Base-by-base conservation (phyloP, 2,797 vertebrate species). In the Acanthurus lineatus region DNA sequence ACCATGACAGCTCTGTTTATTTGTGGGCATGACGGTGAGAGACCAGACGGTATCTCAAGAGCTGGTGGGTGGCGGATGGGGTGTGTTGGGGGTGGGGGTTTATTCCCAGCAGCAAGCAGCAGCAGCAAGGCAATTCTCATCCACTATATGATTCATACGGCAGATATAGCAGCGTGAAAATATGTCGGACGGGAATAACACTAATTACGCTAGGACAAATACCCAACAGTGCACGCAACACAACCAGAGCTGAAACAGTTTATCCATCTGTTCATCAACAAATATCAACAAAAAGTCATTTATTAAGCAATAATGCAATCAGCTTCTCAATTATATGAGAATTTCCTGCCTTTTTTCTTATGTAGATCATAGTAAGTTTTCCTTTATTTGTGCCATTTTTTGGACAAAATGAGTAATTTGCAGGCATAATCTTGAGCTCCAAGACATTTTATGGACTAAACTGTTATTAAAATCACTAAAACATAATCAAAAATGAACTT, bases 1-100 rank as follows among this genome's bases (percentile, higher is more conserved):
- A 20, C 62, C 81, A 58, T 89, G 87, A 89, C 88, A 91, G 87
- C 79, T 88, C 81, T 87, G 81, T 89, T 87, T 93, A 90, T 86
- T 83, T 63, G 86, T 88, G 87, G 88, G 58, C 86, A 83, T 75
- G 74, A 83, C 92, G 89, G 89, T 87, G 85, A 87, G 81, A 82
- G 73, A 83, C 49, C 76, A 89, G 81, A 81, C 66, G 22, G 73
- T 74, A 82, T 86, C 73, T 90, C 64, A 32, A 32, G 28, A 32
- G 28, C 28, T 3, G 28, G 28, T 3, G 28, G 28, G 28, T 3
- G 28, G 28, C 28, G 28, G 28, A 32, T 32, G 28, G 5, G 32
- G 48, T 32, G 25, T 25, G 25, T 2, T 2, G 66, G 78, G 53
- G 83, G 59, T 42, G 51, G 63, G 54, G 5, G 66, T 81, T 80